These are phyloP conservation scores for Chloebia gouldiae DNA, from an alignment of 2,113 vertebrate species.

Conservation along the genomic window DNA sequence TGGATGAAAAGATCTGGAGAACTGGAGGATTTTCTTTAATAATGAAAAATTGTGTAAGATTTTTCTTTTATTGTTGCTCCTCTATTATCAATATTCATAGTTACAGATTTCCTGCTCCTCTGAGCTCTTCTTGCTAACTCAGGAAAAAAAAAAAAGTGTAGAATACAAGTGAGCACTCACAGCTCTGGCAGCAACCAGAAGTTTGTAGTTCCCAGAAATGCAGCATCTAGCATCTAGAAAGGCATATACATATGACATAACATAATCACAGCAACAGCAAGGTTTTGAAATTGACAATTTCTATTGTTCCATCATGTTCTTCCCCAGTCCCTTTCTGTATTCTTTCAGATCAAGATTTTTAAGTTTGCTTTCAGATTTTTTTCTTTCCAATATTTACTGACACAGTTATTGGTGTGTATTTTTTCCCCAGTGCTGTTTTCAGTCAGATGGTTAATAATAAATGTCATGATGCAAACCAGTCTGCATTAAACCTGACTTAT, in stretches of 20 bases:
- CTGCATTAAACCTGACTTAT: background rate
- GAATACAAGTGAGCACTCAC: background rate
- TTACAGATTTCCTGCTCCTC: background rate
- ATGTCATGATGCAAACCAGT: background rate
- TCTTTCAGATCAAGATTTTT: background rate
- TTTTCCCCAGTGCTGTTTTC: background rate
- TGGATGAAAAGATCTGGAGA: background rate
- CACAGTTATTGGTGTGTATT: background rate
- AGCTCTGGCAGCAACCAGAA: background rate
- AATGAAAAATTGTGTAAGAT: background rate
- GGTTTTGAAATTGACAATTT: background rate
- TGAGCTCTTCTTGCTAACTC: background rate
- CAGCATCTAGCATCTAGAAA: background rate
- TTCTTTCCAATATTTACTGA: background rate
- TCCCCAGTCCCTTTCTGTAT: background rate
- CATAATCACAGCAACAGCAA: background rate
- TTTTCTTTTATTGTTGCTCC: background rate
- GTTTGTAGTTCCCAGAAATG: background rate
- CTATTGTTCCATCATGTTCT: rapidly evolving
- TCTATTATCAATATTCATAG: background rate
- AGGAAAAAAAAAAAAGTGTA: too few species aligned
- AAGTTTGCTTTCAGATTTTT: background rate
- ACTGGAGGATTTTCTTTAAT: background rate
- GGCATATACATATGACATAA: background rate
- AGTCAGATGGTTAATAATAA: background rate